Evolutionary conservation across 1,140 invertebrate genomes (phyloP), one percentile per base, ranked within the genome.

Genomic region (Zaprionus ornatus): DNA sequence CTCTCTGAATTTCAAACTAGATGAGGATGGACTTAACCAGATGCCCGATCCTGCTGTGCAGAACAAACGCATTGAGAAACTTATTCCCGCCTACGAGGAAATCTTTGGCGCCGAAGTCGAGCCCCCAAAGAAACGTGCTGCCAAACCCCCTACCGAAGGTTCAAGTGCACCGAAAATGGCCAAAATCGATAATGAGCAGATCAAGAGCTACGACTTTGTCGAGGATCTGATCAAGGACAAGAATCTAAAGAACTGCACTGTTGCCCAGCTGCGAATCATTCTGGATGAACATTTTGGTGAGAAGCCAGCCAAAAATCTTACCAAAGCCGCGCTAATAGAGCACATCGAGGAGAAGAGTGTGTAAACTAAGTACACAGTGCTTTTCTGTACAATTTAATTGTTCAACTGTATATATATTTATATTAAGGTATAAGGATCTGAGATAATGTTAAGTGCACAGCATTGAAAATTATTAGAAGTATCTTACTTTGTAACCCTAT

Each of bases 21-120:
- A 92, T 4, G 60, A 56, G 13, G 63, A 65, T 2, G 81, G 80
- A 10, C 50, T 80, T 0, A 80, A 65, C 17, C 75, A 84, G 45
- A 56, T 91, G 57, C 83, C 88, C 5, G 83, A 92, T 70, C 61
- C 75, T 9, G 56, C 71, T 9, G 37, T 65, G n/a, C 91, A 91
- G 61, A 76, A 91, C 59, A 62, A 79, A 56, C 91, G 91, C n/a
- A 91, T 92, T 62, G 75, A 77, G 9, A 76, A 80, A 35, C 29
- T 86, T 13, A 0, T 92, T 27, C 83, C 83, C 4, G 54, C 62
- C 1, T 88, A 91, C 29, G 77, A 83, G 4, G 37, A 67, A 9
- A 73, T 91, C 17, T 92, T 92, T 61, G 83, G 52, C 1, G 5
- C 55, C 3, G 88, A 92, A 23, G n/a, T 19, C 1, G 77, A 86